Evolutionary conservation across 2,113 vertebrate species (phyloP), one percentile per base, ranked within the genome.

Genomic region (Puffinus mauretanicus): DNA sequence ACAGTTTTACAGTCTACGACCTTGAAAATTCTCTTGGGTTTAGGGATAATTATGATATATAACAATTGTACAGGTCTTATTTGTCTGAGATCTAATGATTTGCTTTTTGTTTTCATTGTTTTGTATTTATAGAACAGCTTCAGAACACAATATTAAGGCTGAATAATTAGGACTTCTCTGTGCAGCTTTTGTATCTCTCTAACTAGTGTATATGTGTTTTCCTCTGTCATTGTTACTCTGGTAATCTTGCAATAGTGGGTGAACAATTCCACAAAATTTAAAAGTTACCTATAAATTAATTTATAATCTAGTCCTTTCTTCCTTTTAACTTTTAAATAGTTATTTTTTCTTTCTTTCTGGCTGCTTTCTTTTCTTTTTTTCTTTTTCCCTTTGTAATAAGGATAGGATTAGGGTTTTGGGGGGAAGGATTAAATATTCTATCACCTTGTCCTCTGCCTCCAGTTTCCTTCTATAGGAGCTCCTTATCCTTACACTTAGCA

Each of bases 181-280:
- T 64, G 30, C 0, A 0, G 13, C 25, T 92, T 75, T 40, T 70
- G 6, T 58, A 19, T n/a, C 42, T 49, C 29, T 75, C 26, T 62
- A 77, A 36, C 36, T 61, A 81, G 26, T 10, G 6, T 34, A 7
- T 72, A 26, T 1, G 0, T 77, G 26, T 30, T 64, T 87, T 73
- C 47, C 36, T 91, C 25, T 77, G 22, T 10, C 25, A 4, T 61
- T 67, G 1, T 3, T 72, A 60, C 57, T 79, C 49, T 20, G 9
- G 22, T 67, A 42, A 29, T 52, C 60, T 70, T 73, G 30, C 46
- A 49, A 1, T 49, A 57, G 40, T n/a, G 42, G 29, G 13, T 51
- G 5, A 78, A 64, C 7, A 62, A 36, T 71, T 86, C 19, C 24
- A 49, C 6, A 40, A 44, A 52, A 58, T 32, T 40, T 44, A 18